Evolutionary conservation across 2,888 invertebrate species (phyloP), one percentile per base, ranked within the genome.

Genomic region (Tenthredo notha): DNA sequence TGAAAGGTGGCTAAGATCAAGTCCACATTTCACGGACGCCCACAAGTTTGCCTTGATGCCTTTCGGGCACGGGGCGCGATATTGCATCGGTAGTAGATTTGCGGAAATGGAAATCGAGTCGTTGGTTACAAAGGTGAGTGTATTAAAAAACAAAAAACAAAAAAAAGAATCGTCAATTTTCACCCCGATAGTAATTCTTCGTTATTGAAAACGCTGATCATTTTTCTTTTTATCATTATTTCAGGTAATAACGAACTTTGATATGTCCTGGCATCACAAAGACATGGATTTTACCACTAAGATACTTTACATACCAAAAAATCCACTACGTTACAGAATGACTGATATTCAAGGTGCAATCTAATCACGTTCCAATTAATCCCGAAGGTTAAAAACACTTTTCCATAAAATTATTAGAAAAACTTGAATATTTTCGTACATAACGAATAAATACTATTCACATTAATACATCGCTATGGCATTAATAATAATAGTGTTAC

Each of bases 31-130:
- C n/a, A 25, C 37, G 10, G 54, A 82, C 37, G 75, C 74, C 43
- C 84, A 82, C 75, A 84, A 78, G 29, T 86, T 84, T 40, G 50
- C 85, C 7, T 74, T 40, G 10, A 40, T 86, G 50, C 86, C 86
- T 5, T 85, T 86, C 47, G 84, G 85, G 15, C 70, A 78, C 65
- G 86, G 85, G 2, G 33, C 84, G 12, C 43, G 85, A n/a, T 21
- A 67, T 9, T 86, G 85, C 33, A 78, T 85, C 21, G 86, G 85
- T 12, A 83, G 74, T 37, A 21, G 84, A 83, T 84, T 86, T 21
- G 85, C 86, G 6, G 86, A 87, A 4, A 50, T 86, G 78, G 84
- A 86, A 84, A 25, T 87, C 15, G 84, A 86, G 67, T 54, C 74
- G 37, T 37, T 86, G 18, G 7, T 86, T 2, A 58, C 83, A 25